These are phyloP conservation scores for Baryphthengus martii DNA, from an alignment of 2,113 vertebrate genomes.

Conservation along the genomic window DNA sequence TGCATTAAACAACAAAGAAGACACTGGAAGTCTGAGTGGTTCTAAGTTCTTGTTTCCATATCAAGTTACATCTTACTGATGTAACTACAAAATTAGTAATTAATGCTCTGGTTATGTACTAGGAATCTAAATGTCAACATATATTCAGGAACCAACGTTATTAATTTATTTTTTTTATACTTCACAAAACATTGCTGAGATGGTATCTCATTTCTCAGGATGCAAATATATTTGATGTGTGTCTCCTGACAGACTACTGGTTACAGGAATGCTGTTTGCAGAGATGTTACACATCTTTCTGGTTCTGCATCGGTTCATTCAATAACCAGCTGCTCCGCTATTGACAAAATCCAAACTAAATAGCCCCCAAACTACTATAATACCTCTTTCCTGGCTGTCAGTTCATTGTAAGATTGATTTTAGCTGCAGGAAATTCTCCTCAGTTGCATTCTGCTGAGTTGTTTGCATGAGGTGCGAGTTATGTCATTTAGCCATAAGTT, in stretches of 20 bases:
- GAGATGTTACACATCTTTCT: neutral
- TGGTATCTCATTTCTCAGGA: neutral
- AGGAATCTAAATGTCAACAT: neutral
- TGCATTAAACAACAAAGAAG: neutral
- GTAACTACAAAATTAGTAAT: neutral
- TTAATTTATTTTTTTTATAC: neutral
- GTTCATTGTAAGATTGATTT: conserved; percentile 27
- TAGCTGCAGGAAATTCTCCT: neutral
- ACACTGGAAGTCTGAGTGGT: neutral
- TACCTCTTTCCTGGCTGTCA: neutral
- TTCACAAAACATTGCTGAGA: neutral
- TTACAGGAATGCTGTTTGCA: neutral
- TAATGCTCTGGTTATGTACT: neutral
- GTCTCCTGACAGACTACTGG: neutral
- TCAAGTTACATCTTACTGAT: neutral
- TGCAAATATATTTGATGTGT: neutral
- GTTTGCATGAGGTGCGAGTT: neutral
- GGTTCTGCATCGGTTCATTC: neutral
- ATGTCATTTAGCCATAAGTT: neutral
- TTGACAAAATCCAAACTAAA: neutral
- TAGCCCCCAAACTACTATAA: neutral
- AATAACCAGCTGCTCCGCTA: neutral
- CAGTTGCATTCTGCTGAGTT: neutral
- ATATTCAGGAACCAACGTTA: neutral
- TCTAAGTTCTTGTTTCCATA: neutral